Conservation (phyloP, 2,113 vertebrate genomes). For the Turnix velox region DNA sequence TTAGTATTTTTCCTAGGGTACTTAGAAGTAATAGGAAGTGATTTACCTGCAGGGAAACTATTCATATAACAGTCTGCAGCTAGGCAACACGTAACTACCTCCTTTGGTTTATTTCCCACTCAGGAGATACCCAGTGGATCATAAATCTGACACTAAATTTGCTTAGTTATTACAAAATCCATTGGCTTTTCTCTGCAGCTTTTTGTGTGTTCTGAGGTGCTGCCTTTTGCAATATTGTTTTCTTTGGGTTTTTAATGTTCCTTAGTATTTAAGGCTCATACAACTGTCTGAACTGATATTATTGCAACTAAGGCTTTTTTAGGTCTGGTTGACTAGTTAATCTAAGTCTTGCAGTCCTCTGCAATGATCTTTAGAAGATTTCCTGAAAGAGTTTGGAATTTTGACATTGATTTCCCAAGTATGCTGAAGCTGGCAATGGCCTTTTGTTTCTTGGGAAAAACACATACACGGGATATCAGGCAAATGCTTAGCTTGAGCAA, state of each 20-base stretch:
- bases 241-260: neutral
- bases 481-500: neutral
- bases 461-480: neutral
- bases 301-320: neutral
- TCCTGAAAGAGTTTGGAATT: neutral
- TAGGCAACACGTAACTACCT: neutral
- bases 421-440: neutral
- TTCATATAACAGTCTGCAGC: conserved; percentile 15
- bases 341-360: neutral
- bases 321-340: neutral
- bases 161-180: neutral
- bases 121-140: neutral
- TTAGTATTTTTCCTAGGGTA: conserved; percentile 53
- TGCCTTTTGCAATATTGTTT: neutral
- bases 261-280: neutral
- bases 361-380: neutral
- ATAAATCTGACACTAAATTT: conserved; percentile 1
- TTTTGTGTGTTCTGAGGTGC: neutral
- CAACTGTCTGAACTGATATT: neutral
- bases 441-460: neutral
- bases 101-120: conserved; percentile 18
- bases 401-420: neutral
- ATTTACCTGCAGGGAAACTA: conserved; percentile 42
- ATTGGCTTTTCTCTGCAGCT: neutral
- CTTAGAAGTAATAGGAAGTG: conserved; percentile 32